phyloP scores from a whole-genome alignment of 2,113 vertebrate genomes.

The Triplophysa dalaica region DNA sequence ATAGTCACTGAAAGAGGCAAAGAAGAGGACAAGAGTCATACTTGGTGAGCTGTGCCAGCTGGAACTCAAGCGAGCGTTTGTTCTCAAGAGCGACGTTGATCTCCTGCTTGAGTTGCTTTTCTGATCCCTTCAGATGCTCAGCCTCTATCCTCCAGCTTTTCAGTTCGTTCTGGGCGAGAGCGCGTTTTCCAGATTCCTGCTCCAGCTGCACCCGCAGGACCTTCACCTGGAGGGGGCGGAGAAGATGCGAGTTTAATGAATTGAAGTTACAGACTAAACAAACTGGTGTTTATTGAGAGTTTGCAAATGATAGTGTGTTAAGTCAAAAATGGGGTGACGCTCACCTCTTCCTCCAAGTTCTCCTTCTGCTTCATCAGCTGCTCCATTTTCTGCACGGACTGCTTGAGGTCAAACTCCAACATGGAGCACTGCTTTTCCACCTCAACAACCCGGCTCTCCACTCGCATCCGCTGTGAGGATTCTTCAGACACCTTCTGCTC shows the following conservation, averaged over 20 bases:
- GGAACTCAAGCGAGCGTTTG: slow-evolving; percentile 94
- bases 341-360: slow-evolving; percentile 92
- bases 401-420: slow-evolving; percentile 96
- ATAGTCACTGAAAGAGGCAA: background rate
- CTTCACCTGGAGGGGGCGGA: slow-evolving; percentile 77
- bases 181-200: slow-evolving; percentile 87
- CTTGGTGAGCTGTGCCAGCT: slow-evolving; percentile 95
- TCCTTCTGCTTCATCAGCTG: slow-evolving; percentile 95
- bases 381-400: slow-evolving; percentile 94
- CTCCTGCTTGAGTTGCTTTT: slow-evolving; percentile 98
- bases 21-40: slow-evolving; percentile 66
- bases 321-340: too few relatives aligned
- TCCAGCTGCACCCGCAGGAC: slow-evolving; percentile 84
- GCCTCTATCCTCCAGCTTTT: slow-evolving; percentile 86
- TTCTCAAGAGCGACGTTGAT: slow-evolving; percentile 89
- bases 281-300: too few relatives aligned
- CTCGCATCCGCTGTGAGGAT: slow-evolving; percentile 85
- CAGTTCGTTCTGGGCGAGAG: slow-evolving; percentile 84
- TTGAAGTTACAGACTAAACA: background rate
- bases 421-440: slow-evolving; percentile 97
- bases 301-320: background rate
- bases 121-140: slow-evolving; percentile 87
- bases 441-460: slow-evolving; percentile 90
- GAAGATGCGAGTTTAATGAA: background rate
- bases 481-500: slow-evolving; percentile 95